These are phyloP conservation scores for Meriones unguiculatus DNA, from an alignment of 2,113 vertebrate genomes.

Conservation along the genomic window DNA sequence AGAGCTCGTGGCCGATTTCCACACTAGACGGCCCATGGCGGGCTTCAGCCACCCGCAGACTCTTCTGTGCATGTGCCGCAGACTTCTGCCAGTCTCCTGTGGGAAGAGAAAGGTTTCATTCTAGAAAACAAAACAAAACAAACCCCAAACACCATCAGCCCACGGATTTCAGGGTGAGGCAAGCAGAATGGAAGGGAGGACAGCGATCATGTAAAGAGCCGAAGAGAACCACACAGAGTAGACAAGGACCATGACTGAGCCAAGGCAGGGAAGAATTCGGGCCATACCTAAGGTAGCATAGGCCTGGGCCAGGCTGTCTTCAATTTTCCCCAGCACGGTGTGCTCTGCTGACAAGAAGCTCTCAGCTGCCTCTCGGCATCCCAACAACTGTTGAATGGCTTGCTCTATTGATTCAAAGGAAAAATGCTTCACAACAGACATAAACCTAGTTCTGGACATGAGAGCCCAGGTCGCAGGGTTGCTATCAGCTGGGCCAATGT, in stretches of 20 bases:
- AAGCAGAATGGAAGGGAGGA: background rate
- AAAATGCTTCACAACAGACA: background rate
- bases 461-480: background rate
- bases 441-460: background rate
- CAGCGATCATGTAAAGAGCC: background rate
- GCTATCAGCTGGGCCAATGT: background rate
- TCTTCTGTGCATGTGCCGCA: slow-evolving; percentile 90
- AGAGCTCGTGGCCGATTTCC: slow-evolving; percentile 94
- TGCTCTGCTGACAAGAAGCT: slow-evolving; percentile 90
- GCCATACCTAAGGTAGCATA: slow-evolving; percentile 90
- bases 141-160: background rate
- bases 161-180: background rate
- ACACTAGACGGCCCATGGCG: slow-evolving; percentile 93
- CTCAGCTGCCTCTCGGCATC: slow-evolving; percentile 82
- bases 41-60: slow-evolving; percentile 86
- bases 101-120: slow-evolving; percentile 41
- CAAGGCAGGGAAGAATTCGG: background rate
- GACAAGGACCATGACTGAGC: background rate
- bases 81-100: slow-evolving; percentile 94
- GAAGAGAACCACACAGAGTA: background rate
- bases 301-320: slow-evolving; percentile 91
- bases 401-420: slow-evolving; percentile 83
- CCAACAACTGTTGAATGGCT: slow-evolving; percentile 86
- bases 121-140: background rate
- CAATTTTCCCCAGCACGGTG: slow-evolving; percentile 90